These are phyloP conservation scores for Phrixothrix hirtus DNA, from an alignment of 2,888 invertebrate genomes.

Conservation along the genomic window DNA sequence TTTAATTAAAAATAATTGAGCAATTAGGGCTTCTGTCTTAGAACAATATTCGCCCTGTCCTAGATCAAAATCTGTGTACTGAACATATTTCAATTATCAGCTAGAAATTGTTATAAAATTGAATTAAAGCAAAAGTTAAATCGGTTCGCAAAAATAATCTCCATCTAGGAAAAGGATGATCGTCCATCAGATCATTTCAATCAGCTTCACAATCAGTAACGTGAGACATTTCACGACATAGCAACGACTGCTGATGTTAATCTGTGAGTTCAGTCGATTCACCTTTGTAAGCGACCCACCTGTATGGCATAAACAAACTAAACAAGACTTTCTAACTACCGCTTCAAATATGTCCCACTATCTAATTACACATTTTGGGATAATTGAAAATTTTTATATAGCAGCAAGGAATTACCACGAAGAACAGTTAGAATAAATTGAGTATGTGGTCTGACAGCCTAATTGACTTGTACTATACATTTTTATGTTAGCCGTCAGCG, in stretches of 20 bases:
- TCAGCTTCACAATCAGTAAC: constrained; percentile 35
- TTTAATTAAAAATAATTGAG: too few species aligned
- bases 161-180: constrained; percentile 6
- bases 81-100: too few species aligned
- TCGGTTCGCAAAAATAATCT: neutral
- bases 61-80: neutral
- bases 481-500: constrained; percentile 7
- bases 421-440: too few species aligned
- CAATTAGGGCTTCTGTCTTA: too few species aligned
- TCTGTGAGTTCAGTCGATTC: constrained; percentile 40
- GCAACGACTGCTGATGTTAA: constrained; percentile 37
- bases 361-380: constrained; percentile 1
- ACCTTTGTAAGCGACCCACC: constrained; percentile 34
- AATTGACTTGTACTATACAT: constrained; percentile 8
- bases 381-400: constrained; percentile 12
- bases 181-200: constrained; percentile 23
- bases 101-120: neutral
- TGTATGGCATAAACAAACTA: constrained; percentile 29
- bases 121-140: too few species aligned
- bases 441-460: constrained; percentile 8
- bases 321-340: constrained; percentile 26
- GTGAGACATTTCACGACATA: constrained; percentile 42
- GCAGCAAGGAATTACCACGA: too few species aligned
- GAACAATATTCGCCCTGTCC: neutral
- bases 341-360: constrained; percentile 1